A percentile compares a stretch with the other conserved stretches of the same genome.
Evolutionary conservation across 2,888 invertebrate genomes (phyloP).

Genomic region (Sinohyriopsis cumingii): DNA sequence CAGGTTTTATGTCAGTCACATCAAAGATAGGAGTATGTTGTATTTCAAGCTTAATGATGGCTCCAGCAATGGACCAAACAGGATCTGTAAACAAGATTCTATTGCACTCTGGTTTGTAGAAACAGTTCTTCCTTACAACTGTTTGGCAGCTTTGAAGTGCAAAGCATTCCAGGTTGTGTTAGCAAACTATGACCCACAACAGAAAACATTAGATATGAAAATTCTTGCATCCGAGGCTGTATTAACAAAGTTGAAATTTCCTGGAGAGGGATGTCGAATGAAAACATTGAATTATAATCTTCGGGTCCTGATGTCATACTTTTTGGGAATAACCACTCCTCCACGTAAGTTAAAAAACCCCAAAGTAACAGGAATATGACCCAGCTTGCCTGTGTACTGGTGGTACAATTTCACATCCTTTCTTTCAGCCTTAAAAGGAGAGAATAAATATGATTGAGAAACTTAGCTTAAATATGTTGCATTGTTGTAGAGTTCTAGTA

Average conservation of each 20-base stretch:
- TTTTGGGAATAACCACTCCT: constrained; percentile 42
- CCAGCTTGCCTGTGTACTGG: too few relatives aligned
- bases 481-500: too few relatives aligned
- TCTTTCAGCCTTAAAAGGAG: too few relatives aligned
- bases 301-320: constrained; percentile 50
- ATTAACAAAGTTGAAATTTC: constrained; percentile 39
- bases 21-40: constrained; percentile 1
- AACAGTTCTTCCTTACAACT: constrained; percentile 31
- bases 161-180: constrained; percentile 41
- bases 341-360: too few relatives aligned
- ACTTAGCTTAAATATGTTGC: too few relatives aligned
- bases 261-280: constrained; percentile 49
- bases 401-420: too few relatives aligned
- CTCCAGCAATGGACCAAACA: not conserved
- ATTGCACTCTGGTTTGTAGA: constrained; percentile 51
- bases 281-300: constrained; percentile 42
- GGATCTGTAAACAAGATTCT: constrained; percentile 9
- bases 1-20: not conserved
- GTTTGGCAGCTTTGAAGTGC: constrained; percentile 41
- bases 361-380: too few relatives aligned
- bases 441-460: too few relatives aligned
- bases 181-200: constrained; percentile 27
- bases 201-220: constrained; percentile 32
- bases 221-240: constrained; percentile 45
- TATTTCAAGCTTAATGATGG: not conserved